These are phyloP conservation scores for Gambusia holbrooki DNA, from an alignment of 2,113 vertebrate species.

Conservation along the genomic window DNA sequence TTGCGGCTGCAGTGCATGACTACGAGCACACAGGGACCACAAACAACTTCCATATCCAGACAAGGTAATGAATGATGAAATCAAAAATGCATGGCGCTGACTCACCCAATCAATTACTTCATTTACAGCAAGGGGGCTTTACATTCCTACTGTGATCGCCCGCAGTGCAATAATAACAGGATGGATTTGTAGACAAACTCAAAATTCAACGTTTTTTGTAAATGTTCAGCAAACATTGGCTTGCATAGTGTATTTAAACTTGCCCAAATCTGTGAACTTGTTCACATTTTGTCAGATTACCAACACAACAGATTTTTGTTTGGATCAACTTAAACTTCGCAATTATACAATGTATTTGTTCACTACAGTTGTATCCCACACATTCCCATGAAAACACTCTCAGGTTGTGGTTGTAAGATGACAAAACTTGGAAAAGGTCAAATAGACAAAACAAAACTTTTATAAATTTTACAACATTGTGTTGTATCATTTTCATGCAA, in stretches of 20 bases:
- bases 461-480: too few species aligned
- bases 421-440: too few species aligned
- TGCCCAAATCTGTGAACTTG: neutral
- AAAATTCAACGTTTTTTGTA: neutral
- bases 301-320: neutral
- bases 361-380: too few species aligned
- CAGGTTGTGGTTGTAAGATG: too few species aligned
- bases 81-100: conserved; percentile 62
- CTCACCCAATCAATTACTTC: conserved; percentile 65
- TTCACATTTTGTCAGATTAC: neutral
- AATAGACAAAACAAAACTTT: too few species aligned
- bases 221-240: neutral
- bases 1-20: conserved; percentile 96
- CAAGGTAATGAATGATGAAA: conserved; percentile 80
- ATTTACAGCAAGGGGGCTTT: conserved; percentile 52
- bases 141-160: conserved; percentile 38
- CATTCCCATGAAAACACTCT: too few species aligned
- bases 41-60: conserved; percentile 99
- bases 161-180: conserved; percentile 42
- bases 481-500: neutral
- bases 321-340: too few species aligned
- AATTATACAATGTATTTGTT: too few species aligned
- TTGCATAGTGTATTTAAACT: neutral
- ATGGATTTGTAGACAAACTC: conserved; percentile 35
- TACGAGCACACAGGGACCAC: conserved; percentile 98